Evolutionary conservation across 1,140 invertebrate genomes (phyloP).

Genomic region (Vanessa tameamea): DNA sequence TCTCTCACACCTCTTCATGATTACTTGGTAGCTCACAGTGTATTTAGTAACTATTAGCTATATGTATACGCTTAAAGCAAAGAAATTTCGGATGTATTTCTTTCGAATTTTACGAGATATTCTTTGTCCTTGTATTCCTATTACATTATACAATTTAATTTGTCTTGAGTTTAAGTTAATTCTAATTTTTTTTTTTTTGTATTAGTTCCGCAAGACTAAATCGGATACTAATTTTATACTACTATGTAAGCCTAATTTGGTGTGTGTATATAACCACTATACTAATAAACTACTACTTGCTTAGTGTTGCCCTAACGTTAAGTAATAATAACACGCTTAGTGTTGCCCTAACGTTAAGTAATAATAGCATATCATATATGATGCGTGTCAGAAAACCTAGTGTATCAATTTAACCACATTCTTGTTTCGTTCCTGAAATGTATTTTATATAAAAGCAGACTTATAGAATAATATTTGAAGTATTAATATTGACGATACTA

Average conservation of each 20-base stretch:
- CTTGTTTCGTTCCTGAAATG: background rate
- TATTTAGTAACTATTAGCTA: constrained; percentile 53
- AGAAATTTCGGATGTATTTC: background rate
- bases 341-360: constrained; percentile 7
- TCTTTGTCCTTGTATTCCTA: no score
- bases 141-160: no score
- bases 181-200: background rate
- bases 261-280: constrained; percentile 4
- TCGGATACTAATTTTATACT: background rate
- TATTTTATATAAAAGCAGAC: background rate
- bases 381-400: background rate
- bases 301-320: constrained; percentile 16
- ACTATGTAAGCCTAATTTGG: constrained; percentile 1
- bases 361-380: constrained; percentile 15
- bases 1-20: constrained; percentile 59
- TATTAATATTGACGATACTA: background rate
- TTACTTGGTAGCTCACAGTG: constrained; percentile 70
- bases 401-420: background rate
- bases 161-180: background rate
- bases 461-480: constrained; percentile 1
- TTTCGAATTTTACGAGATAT: no score
- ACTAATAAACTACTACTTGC: constrained; percentile 9
- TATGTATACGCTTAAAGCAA: constrained; percentile 18
- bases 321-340: background rate
- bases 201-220: background rate